Evolutionary conservation across 2,797 vertebrate species (phyloP).

Genomic region (Anas georgica): DNA sequence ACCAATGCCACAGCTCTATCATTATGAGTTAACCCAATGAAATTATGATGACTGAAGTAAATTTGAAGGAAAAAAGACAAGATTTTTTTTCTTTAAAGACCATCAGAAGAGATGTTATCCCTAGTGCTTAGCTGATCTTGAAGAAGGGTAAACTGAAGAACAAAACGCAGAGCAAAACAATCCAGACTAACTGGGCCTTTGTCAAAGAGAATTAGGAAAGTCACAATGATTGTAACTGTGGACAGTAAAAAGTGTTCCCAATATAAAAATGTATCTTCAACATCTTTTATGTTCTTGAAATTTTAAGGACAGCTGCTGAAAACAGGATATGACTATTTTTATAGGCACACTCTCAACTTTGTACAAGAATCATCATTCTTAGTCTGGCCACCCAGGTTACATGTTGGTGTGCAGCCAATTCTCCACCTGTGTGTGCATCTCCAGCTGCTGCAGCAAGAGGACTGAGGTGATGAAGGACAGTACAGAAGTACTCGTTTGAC

Average conservation of each 20-base stretch:
- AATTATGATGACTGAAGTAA: background rate
- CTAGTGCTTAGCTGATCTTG: background rate
- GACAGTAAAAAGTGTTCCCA: background rate
- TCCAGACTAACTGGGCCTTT: background rate
- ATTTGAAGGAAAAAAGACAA: background rate
- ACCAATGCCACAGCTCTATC: background rate
- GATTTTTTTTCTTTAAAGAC: background rate
- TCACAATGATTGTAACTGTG: background rate
- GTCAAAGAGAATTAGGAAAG: background rate
- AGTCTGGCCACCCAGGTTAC: background rate
- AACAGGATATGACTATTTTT: background rate
- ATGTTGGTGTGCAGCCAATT: background rate
- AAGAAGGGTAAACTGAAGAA: background rate
- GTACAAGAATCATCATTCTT: background rate
- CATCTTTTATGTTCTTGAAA: background rate
- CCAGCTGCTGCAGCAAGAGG: background rate
- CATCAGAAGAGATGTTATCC: background rate
- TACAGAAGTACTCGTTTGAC: background rate
- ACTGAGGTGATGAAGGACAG: background rate
- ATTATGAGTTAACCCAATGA: accelerated
- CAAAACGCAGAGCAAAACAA: background rate
- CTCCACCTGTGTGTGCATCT: background rate
- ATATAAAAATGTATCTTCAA: background rate
- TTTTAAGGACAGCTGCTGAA: background rate
- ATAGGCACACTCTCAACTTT: background rate